phyloP scores from a whole-genome alignment of 2,113 vertebrate genomes.

The Heteronetta atricapilla region DNA sequence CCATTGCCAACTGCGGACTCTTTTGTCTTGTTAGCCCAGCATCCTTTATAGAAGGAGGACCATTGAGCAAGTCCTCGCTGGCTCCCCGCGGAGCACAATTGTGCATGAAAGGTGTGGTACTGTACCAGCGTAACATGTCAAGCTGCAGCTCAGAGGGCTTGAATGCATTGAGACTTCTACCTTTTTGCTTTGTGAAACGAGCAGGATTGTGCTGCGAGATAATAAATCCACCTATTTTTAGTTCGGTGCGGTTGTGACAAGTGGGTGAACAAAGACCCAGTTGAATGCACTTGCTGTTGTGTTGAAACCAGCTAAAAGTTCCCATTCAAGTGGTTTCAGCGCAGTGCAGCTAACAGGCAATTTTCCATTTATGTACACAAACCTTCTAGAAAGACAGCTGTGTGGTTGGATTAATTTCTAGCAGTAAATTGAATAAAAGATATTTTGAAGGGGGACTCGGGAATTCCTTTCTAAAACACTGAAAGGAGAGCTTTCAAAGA shows the following conservation, averaged over 20 bases:
- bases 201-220: slow-evolving; percentile 66
- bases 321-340: slow-evolving; percentile 64
- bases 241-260: slow-evolving; percentile 57
- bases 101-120: slow-evolving; percentile 72
- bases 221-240: slow-evolving; percentile 75
- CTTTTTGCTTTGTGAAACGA: slow-evolving; percentile 66
- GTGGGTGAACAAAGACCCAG: slow-evolving; percentile 66
- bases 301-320: slow-evolving; percentile 62
- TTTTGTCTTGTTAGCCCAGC: slow-evolving; percentile 64
- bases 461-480: slow-evolving; percentile 50
- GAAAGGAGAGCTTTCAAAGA: slow-evolving; percentile 50
- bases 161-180: slow-evolving; percentile 69
- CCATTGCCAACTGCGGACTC: slow-evolving; percentile 65
- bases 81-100: slow-evolving; percentile 67
- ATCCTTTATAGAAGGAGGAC: slow-evolving; percentile 59
- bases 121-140: slow-evolving; percentile 62
- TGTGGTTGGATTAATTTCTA: slow-evolving; percentile 64
- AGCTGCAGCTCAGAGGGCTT: slow-evolving; percentile 47
- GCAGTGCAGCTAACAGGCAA: slow-evolving; percentile 59
- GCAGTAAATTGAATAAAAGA: slow-evolving; percentile 60
- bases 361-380: slow-evolving; percentile 70
- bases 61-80: slow-evolving; percentile 64
- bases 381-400: slow-evolving; percentile 65
- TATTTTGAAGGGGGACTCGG: slow-evolving; percentile 39
- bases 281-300: slow-evolving; percentile 68